phyloP scores from a whole-genome alignment of 1,140 invertebrate genomes.

The Drosophila serrata region DNA sequence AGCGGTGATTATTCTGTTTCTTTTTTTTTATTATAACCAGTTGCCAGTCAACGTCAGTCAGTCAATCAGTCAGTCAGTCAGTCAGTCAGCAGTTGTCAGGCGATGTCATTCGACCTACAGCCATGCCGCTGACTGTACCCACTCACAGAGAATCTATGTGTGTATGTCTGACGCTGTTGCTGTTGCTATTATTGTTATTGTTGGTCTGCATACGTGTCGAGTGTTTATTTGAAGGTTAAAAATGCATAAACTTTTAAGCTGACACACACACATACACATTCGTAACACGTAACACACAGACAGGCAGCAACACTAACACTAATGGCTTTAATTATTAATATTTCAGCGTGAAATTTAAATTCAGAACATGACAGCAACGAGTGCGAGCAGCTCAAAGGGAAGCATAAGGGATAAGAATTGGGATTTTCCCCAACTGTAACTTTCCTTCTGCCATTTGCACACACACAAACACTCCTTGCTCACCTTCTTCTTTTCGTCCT shows the following conservation, averaged over 20 bases:
- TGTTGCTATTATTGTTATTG: constrained; percentile 32
- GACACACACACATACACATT: constrained; percentile 31
- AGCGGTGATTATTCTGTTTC: not conserved
- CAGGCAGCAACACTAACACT: constrained; percentile 37
- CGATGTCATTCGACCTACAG: not conserved
- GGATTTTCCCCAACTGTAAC: not conserved
- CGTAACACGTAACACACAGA: constrained; percentile 5
- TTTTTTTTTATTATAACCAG: not conserved
- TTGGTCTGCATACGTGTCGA: constrained; percentile 55
- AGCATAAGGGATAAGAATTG: not conserved
- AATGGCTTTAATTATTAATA: constrained; percentile 75
- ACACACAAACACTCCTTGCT: too few species aligned
- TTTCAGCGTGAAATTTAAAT: constrained; percentile 77
- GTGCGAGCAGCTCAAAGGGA: constrained; percentile 11
- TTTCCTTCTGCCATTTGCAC: too few species aligned
- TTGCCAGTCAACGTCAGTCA: not conserved
- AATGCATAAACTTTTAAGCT: constrained; percentile 70
- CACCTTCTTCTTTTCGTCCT: too few species aligned
- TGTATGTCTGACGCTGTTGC: constrained; percentile 11
- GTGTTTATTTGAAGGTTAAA: constrained; percentile 72
- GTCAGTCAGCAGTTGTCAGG: constrained; percentile 1
- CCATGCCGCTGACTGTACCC: constrained; percentile 16
- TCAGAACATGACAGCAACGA: constrained; percentile 60
- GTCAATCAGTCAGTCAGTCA: not conserved
- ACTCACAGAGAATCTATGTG: constrained; percentile 4